phyloP scores from a whole-genome alignment of 2,797 vertebrate genomes.

The Thamnophis elegans region DNA sequence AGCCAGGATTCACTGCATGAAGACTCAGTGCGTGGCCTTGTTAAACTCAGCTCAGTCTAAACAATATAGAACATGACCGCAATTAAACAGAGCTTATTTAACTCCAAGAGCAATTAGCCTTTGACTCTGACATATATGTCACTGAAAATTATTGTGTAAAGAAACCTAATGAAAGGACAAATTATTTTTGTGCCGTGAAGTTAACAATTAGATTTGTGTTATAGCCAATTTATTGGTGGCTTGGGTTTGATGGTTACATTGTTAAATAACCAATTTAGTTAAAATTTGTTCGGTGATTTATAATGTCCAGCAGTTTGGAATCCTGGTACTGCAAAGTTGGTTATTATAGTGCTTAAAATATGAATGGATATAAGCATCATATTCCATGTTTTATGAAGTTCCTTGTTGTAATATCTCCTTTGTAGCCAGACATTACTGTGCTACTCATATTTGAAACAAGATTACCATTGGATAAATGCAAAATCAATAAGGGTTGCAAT shows the following conservation, averaged over 20 bases:
- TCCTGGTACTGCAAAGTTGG: conserved; percentile 48
- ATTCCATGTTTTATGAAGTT: conserved; percentile 57
- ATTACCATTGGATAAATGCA: conserved; percentile 63
- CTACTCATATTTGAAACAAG: conserved; percentile 69
- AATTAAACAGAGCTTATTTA: conserved; percentile 17
- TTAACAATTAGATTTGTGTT: conserved; percentile 41
- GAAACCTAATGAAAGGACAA: conserved; percentile 53
- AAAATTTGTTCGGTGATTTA: conserved; percentile 38
- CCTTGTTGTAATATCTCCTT: conserved; percentile 52
- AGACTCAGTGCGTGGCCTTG: conserved; percentile 93
- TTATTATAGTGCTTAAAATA: conserved; percentile 55
- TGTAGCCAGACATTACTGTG: conserved; percentile 61
- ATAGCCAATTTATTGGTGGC: conserved; percentile 23
- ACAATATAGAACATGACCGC: conserved; percentile 23
- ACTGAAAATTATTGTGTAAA: conserved; percentile 44
- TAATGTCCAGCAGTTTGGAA: conserved; percentile 26
- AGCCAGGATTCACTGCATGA: conserved; percentile 97
- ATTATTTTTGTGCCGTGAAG: conserved; percentile 49
- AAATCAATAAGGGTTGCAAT: conserved; percentile 51
- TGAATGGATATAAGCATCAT: conserved; percentile 53
- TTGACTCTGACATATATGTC: conserved; percentile 49
- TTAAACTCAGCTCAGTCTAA: conserved; percentile 98
- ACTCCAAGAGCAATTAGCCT: conserved; percentile 52
- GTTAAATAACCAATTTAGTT: conserved; percentile 39
- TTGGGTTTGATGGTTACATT: conserved; percentile 52